phyloP scores from a whole-genome alignment of 2,113 vertebrate species.

The Desmodus rotundus region DNA sequence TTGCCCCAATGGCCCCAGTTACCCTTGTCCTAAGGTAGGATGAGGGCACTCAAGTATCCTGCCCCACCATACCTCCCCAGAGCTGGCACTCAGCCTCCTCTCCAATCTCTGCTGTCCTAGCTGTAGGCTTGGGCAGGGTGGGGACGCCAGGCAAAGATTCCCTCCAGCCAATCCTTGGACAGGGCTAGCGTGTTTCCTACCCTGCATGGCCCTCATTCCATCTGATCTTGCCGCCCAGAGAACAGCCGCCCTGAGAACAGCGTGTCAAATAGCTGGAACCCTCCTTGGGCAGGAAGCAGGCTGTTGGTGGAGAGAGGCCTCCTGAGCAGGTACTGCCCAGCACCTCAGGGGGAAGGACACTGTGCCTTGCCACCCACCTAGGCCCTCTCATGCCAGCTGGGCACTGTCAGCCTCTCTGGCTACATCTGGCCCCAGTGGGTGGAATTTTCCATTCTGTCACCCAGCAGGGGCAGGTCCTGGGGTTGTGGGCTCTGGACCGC shows the following conservation, averaged over 20 bases:
- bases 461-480: neutral
- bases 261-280: neutral
- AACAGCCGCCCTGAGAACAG: neutral
- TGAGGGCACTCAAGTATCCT: neutral
- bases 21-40: neutral
- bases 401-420: neutral
- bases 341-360: neutral
- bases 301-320: neutral
- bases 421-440: slow-evolving; percentile 22
- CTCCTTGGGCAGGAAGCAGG: neutral
- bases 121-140: neutral
- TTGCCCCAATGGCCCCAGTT: no score
- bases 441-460: slow-evolving; percentile 65
- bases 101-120: neutral
- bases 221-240: neutral
- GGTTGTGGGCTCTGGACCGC: slow-evolving; percentile 26
- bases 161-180: neutral
- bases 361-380: slow-evolving; percentile 20
- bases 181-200: neutral
- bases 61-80: rapidly evolving
- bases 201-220: neutral
- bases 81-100: neutral
- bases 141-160: neutral
- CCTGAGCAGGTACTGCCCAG: neutral
- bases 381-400: neutral